Evolutionary conservation across 2,113 vertebrate species (phyloP).

Genomic region (Catagonus wagneri): DNA sequence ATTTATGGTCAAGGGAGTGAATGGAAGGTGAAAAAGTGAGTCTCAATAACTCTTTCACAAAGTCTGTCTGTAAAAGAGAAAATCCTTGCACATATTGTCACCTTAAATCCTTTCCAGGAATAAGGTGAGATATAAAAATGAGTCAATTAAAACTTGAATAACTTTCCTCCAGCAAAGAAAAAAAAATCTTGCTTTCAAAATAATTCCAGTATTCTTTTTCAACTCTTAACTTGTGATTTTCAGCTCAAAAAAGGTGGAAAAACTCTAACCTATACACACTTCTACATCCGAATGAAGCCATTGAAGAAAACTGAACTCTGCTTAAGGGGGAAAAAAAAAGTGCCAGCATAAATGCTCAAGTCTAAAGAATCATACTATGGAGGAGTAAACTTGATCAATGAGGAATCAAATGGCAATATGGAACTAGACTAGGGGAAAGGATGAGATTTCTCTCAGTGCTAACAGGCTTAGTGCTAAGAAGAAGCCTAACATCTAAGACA

Average conservation of each 20-base stretch:
- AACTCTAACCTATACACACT: not conserved
- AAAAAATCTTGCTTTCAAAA: constrained; percentile 37
- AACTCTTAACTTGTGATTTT: constrained; percentile 6
- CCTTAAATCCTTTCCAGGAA: constrained; percentile 14
- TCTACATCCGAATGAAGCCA: constrained; percentile 24
- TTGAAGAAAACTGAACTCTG: constrained; percentile 31
- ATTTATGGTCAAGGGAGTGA: not conserved
- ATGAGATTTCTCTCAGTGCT: not conserved
- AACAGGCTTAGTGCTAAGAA: not conserved
- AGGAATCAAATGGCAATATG: not conserved
- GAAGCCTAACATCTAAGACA: constrained; percentile 24
- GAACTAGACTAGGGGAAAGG: not conserved
- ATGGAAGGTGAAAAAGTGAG: not conserved
- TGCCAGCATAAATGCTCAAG: not conserved
- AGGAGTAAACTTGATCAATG: not conserved
- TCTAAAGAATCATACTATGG: not conserved
- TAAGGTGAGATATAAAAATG: constrained; percentile 31
- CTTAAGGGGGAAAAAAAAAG: not conserved
- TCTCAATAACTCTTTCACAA: not conserved
- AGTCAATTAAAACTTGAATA: constrained; percentile 35
- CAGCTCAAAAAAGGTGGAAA: not conserved
- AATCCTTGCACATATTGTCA: not conserved
- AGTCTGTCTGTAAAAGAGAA: not conserved
- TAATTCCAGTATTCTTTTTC: constrained; percentile 35
- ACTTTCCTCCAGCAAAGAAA: not conserved